Evolutionary conservation across 2,797 vertebrate genomes (phyloP).

Genomic region (Lepidocolaptes lacrymiger): DNA sequence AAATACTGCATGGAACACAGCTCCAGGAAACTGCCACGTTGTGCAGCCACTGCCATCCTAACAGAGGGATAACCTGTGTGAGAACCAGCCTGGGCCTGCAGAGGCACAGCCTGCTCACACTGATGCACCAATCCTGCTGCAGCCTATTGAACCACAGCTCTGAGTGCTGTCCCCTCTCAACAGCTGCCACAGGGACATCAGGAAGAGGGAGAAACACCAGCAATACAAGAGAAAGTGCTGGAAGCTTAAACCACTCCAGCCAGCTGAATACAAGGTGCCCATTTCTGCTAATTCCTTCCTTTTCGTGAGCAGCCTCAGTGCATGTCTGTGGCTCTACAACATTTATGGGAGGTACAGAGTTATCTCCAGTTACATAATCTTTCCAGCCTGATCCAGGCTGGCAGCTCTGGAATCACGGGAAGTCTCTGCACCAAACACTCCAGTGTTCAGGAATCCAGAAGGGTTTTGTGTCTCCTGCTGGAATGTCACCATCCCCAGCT

Average conservation of each 20-base stretch:
- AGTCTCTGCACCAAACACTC: neutral
- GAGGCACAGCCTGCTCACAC: neutral
- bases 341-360: neutral
- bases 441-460: neutral
- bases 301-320: neutral
- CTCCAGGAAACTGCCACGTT: rapidly evolving
- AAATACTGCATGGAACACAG: neutral
- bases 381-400: neutral
- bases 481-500: neutral
- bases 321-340: neutral
- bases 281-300: neutral
- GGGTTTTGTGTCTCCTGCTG: neutral
- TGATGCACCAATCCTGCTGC: neutral
- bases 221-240: neutral
- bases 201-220: neutral
- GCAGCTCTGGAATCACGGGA: neutral
- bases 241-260: neutral
- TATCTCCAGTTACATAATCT: neutral
- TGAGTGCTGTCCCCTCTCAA: neutral
- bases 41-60: neutral
- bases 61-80: neutral
- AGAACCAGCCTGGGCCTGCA: neutral
- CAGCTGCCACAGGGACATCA: neutral
- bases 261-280: neutral
- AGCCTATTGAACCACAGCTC: neutral